Evolutionary conservation across 2,888 invertebrate species (phyloP).

Genomic region (Drosophila limbata): DNA sequence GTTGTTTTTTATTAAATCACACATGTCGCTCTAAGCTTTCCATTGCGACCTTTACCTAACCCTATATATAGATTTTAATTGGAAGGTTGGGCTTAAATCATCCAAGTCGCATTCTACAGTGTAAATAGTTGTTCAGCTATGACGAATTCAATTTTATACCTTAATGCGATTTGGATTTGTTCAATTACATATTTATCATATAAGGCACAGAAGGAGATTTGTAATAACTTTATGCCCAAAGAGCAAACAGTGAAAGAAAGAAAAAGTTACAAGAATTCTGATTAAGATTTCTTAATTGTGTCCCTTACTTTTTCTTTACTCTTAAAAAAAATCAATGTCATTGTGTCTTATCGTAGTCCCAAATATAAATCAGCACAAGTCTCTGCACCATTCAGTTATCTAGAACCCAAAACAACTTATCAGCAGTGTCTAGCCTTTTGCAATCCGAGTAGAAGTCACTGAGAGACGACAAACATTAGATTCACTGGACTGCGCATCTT

Average conservation of each 20-base stretch:
- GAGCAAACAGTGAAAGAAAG: background rate
- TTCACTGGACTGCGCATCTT: slow-evolving; percentile 30
- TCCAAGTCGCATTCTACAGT: background rate
- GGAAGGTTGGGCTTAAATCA: background rate
- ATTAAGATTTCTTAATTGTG: background rate
- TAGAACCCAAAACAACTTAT: slow-evolving; percentile 33
- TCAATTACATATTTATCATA: background rate
- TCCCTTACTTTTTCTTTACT: background rate
- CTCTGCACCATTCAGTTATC: slow-evolving; percentile 48
- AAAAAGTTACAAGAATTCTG: background rate
- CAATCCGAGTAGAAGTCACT: slow-evolving; percentile 48
- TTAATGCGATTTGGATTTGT: background rate
- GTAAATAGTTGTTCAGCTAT: background rate
- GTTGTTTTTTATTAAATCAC: background rate
- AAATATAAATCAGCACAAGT: background rate
- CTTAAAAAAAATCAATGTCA: slow-evolving; percentile 3
- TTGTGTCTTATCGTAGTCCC: slow-evolving; percentile 16
- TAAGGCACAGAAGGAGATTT: background rate
- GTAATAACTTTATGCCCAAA: background rate
- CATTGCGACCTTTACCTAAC: background rate
- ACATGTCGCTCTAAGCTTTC: background rate
- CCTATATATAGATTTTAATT: background rate
- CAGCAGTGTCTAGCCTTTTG: slow-evolving; percentile 56
- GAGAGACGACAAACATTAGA: slow-evolving; percentile 9
- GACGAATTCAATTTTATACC: background rate